These are phyloP conservation scores for Stichopus horrens DNA, from an alignment of 53 echinoderm and acorn worm genomes.

Conservation along the genomic window DNA sequence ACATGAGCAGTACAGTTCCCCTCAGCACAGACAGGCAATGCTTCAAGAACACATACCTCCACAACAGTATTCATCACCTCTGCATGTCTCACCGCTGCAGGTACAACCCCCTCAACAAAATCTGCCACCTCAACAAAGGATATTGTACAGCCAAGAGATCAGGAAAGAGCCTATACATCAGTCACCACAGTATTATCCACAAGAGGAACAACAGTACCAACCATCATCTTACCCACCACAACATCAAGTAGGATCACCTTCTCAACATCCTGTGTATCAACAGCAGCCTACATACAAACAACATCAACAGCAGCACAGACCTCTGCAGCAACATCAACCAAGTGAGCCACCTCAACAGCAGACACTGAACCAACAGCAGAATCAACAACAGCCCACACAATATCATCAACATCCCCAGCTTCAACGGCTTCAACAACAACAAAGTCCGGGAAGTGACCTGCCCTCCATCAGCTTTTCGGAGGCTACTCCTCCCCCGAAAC, in stretches of 20 bases:
- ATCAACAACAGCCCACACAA: not conserved
- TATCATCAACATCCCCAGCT: constrained; percentile 18
- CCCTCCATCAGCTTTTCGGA: constrained; percentile 39
- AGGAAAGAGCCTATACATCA: not conserved
- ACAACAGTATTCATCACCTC: not conserved
- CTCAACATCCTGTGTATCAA: constrained; percentile 28
- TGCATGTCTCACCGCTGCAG: not conserved
- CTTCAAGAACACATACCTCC: not conserved
- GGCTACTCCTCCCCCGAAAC: constrained; percentile 40
- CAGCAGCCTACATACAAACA: constrained; percentile 44
- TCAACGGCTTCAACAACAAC: not conserved
- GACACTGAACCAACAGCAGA: constrained; percentile 12
- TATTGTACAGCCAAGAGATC: constrained; percentile 12
- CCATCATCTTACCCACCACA: constrained; percentile 39
- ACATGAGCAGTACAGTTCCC: not conserved
- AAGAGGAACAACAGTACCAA: constrained; percentile 26
- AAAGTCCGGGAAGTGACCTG: not conserved
- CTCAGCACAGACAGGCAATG: constrained; percentile 6
- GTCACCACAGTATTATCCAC: constrained; percentile 4
- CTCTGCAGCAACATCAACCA: constrained; percentile 24
- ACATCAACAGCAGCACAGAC: constrained; percentile 19
- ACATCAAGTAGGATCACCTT: constrained; percentile 14
- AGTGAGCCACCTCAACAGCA: constrained; percentile 24
- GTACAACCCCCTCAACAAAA: not conserved
- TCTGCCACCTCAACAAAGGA: constrained; percentile 3